Base-by-base conservation (phyloP, 2,113 vertebrate genomes). In the Pollachius pollachius region DNA sequence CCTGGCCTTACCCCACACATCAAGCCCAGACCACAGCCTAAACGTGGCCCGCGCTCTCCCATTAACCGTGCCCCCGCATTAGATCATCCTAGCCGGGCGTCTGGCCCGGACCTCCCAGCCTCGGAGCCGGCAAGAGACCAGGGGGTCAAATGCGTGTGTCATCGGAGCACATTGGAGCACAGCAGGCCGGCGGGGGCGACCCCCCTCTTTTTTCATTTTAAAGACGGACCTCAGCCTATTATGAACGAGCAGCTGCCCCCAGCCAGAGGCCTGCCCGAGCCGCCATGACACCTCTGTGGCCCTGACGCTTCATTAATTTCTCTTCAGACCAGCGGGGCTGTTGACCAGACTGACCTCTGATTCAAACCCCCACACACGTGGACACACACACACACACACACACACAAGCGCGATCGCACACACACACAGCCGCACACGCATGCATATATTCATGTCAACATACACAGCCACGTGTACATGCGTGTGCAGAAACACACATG, bases 211-310 rank as follows among this genome's bases (percentile, higher is more conserved):
- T 68, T 71, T 62, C 58, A 61, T 57, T 78, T 80, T 76, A 57
- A 73, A 74, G 71, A 64, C 59, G n/a, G 34, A 30, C 64, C 56
- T 15, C 16, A 8, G 62, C 63, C 71, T 69, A 78, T 81, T 77
- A 80, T 68, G 54, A 18, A 19, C 61, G 16, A 73, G 75, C 72
- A 76, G 74, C 74, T 71, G 73, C 68, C 63, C 62, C 16, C 76
- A 65, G 68, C 64, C 18, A 58, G 23, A n/a, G 56, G 41, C 62
- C 21, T 62, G 52, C 11, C 12, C n/a, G n/a, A 19, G 18, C 74
- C 17, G 34, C 60, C 3, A 59, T 69, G 67, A 68, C 64, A 56
- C 68, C 48, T 27, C 52, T 17, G 73, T 58, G 54, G 25, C 59
- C 37, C 62, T 5, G 15, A 52, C 54, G 66, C 69, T 77, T n/a